Percentiles rank a stretch among this genome's conserved stretches.
Conservation (phyloP, 2,113 vertebrate genomes). For the Apistogramma diplotaenia region DNA sequence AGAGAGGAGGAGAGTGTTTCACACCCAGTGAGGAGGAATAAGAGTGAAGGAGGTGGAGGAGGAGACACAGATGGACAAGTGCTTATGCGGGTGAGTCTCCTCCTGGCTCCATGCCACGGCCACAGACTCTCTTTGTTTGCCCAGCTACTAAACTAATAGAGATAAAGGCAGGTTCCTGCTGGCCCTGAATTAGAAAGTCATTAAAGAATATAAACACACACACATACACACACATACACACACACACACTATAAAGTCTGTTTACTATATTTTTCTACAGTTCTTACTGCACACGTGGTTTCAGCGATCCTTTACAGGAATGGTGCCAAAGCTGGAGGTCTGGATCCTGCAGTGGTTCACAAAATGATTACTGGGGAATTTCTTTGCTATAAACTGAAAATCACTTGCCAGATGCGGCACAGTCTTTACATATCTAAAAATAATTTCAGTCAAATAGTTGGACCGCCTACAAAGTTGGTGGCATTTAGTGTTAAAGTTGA, state of each 20-base stretch:
- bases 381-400: not conserved
- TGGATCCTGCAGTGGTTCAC: not conserved
- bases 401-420: too few species aligned
- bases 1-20: conserved; percentile 30
- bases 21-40: conserved; percentile 29
- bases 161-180: conserved; percentile 86
- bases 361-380: not conserved
- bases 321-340: not conserved
- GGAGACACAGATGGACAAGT: conserved; percentile 80
- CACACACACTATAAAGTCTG: not conserved
- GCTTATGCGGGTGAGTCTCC: conserved; percentile 79
- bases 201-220: conserved; percentile 83
- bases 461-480: too few species aligned
- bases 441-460: not conserved
- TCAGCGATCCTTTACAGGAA: not conserved
- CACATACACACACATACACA: not conserved
- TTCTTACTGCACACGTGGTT: not conserved
- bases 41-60: conserved; percentile 18
- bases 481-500: too few species aligned
- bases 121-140: conserved; percentile 83
- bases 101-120: conserved; percentile 78
- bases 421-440: not conserved
- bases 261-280: not conserved
- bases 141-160: conserved; percentile 82
- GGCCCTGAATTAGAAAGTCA: conserved; percentile 83